Evolutionary conservation across 2,888 invertebrate species (phyloP).

Genomic region (Agrypnus murinus): DNA sequence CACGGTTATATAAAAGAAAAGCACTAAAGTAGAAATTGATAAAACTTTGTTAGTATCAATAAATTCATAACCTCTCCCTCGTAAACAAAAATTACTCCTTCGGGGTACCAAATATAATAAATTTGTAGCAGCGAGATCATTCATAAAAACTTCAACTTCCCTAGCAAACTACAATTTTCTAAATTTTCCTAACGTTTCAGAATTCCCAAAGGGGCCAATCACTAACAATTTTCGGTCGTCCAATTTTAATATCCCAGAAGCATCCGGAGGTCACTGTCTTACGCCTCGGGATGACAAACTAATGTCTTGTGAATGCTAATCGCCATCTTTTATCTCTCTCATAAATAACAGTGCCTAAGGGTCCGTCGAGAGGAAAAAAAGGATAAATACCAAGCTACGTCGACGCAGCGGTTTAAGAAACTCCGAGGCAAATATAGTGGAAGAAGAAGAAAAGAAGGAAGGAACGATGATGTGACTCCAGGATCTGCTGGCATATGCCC

Average conservation of each 20-base stretch:
- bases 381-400: conserved; percentile 42
- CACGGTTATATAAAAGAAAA: background rate
- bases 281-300: conserved; percentile 52
- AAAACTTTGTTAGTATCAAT: conserved; percentile 13
- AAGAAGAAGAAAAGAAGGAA: conserved; percentile 27
- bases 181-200: conserved; percentile 35
- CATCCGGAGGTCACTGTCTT: conserved; percentile 52
- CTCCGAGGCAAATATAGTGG: conserved; percentile 5
- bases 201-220: conserved; percentile 47
- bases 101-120: background rate
- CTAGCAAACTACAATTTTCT: conserved; percentile 32
- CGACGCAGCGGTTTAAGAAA: conserved; percentile 30
- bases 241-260: conserved; percentile 49
- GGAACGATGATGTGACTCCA: conserved; percentile 34
- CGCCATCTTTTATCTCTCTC: conserved; percentile 52
- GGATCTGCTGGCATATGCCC: conserved; percentile 46
- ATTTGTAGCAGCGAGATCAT: background rate
- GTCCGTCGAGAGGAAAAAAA: conserved; percentile 32
- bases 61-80: conserved; percentile 6
- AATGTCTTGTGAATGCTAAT: conserved; percentile 53
- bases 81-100: conserved; percentile 2
- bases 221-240: conserved; percentile 47
- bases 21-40: background rate
- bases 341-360: conserved; percentile 50
- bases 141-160: conserved; percentile 10